These are phyloP conservation scores for Neosalanx taihuensis DNA, from an alignment of 2,797 vertebrate species.

Conservation along the genomic window DNA sequence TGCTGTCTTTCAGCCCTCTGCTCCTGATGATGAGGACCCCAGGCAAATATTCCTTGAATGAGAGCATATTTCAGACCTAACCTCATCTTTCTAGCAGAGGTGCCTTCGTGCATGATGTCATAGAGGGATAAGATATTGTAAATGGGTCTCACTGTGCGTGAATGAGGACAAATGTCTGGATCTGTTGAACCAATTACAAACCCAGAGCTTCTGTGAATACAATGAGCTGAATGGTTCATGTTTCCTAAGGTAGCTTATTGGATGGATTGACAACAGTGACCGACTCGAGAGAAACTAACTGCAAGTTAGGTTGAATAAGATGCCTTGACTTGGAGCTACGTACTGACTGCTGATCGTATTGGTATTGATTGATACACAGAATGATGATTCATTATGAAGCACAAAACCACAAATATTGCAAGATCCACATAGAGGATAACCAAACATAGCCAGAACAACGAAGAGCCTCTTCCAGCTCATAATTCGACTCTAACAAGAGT, in stretches of 20 bases:
- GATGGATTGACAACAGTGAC: conserved; percentile 1
- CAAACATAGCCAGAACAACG: not conserved
- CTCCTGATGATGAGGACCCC: conserved; percentile 64
- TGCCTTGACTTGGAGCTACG: not conserved
- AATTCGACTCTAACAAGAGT: not conserved
- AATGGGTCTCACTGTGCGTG: conserved; percentile 44
- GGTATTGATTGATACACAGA: not conserved
- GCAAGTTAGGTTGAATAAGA: not conserved
- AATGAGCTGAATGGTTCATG: not conserved
- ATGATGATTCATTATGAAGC: not conserved
- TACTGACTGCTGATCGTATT: not conserved
- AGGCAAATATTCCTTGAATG: conserved; percentile 68
- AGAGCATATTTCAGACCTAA: conserved; percentile 53
- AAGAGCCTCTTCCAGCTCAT: not conserved
- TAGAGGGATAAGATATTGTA: conserved; percentile 45
- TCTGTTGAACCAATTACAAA: conserved; percentile 26
- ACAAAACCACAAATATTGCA: not conserved
- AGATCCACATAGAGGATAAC: not conserved
- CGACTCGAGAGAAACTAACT: not conserved
- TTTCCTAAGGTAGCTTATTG: not conserved
- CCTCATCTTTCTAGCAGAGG: conserved; percentile 22
- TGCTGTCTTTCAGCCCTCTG: conserved; percentile 57
- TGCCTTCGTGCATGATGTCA: conserved; percentile 64
- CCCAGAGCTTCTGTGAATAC: not conserved
- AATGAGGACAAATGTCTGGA: conserved; percentile 30